These are phyloP conservation scores for Parnassius mnemosyne DNA, from an alignment of 2,888 invertebrate genomes.

Conservation along the genomic window DNA sequence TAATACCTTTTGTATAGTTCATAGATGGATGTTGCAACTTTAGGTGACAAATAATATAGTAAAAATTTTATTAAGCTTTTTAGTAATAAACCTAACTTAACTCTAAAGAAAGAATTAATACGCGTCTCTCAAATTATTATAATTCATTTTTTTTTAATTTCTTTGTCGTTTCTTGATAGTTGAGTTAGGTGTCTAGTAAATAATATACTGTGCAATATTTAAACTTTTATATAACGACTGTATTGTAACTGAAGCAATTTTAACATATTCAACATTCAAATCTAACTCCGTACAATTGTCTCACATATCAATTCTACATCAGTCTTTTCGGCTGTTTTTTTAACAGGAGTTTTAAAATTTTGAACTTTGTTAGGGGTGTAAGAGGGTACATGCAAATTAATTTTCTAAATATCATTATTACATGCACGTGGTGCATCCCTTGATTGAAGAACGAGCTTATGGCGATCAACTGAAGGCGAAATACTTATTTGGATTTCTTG, in stretches of 20 bases:
- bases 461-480: no score
- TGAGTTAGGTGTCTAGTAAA: slow-evolving; percentile 7
- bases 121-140: neutral
- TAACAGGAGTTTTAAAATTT: slow-evolving; percentile 27
- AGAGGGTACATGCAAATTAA: no score
- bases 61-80: slow-evolving; percentile 49
- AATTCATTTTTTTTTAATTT: neutral
- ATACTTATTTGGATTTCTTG: no score
- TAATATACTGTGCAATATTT: slow-evolving; percentile 34
- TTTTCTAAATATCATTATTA: no score
- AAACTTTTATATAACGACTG: slow-evolving; percentile 33
- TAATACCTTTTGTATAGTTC: slow-evolving; percentile 34
- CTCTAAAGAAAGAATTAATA: slow-evolving; percentile 30
- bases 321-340: slow-evolving; percentile 37
- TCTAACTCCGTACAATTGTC: slow-evolving; percentile 48
- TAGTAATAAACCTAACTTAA: slow-evolving; percentile 44
- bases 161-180: slow-evolving; percentile 2
- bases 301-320: slow-evolving; percentile 59
- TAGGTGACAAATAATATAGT: slow-evolving; percentile 45
- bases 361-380: no score
- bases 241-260: slow-evolving; percentile 49
- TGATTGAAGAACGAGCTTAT: no score
- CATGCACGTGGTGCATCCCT: no score
- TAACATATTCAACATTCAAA: slow-evolving; percentile 43
- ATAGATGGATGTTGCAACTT: slow-evolving; percentile 57